phyloP scores from a whole-genome alignment of 2,797 vertebrate genomes.

The Chaetodon trifasciatus region DNA sequence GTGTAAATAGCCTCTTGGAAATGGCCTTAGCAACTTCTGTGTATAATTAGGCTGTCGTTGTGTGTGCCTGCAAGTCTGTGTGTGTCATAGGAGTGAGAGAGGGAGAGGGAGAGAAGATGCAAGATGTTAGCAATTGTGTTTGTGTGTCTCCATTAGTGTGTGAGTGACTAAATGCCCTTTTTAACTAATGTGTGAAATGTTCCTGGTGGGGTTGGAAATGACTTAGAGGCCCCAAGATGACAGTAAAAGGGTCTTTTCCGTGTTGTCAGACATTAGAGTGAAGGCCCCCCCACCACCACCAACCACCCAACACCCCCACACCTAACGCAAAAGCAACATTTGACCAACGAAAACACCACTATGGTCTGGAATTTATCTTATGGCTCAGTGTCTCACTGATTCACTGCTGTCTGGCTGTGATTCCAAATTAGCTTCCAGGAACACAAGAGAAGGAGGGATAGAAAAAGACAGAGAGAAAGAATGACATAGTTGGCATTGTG shows the following conservation, averaged over 20 bases:
- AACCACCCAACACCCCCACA: constrained; percentile 42
- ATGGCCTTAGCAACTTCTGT: constrained; percentile 79
- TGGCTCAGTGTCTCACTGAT: constrained; percentile 71
- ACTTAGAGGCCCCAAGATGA: constrained; percentile 58
- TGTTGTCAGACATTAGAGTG: constrained; percentile 53
- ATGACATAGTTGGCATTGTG: constrained; percentile 72
- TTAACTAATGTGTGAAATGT: constrained; percentile 76
- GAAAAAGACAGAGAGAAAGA: constrained; percentile 50
- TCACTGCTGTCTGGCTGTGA: constrained; percentile 70
- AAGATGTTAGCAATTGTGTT: constrained; percentile 71
- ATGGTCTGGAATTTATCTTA: constrained; percentile 62
- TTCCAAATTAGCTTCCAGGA: constrained; percentile 71
- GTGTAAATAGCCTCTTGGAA: constrained; percentile 84
- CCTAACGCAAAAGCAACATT: constrained; percentile 41
- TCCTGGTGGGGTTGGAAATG: constrained; percentile 71
- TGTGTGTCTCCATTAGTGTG: constrained; percentile 66
- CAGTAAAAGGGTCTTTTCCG: constrained; percentile 57
- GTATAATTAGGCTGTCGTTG: constrained; percentile 79
- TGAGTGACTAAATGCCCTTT: constrained; percentile 66
- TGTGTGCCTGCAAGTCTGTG: constrained; percentile 47
- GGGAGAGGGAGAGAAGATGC: constrained; percentile 15
- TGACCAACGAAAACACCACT: constrained; percentile 58
- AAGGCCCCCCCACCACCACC: neutral
- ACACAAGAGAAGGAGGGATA: constrained; percentile 55
- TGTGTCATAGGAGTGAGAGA: constrained; percentile 1